Conservation (phyloP, 2,797 vertebrate genomes). For the Fistularia tabacaria region DNA sequence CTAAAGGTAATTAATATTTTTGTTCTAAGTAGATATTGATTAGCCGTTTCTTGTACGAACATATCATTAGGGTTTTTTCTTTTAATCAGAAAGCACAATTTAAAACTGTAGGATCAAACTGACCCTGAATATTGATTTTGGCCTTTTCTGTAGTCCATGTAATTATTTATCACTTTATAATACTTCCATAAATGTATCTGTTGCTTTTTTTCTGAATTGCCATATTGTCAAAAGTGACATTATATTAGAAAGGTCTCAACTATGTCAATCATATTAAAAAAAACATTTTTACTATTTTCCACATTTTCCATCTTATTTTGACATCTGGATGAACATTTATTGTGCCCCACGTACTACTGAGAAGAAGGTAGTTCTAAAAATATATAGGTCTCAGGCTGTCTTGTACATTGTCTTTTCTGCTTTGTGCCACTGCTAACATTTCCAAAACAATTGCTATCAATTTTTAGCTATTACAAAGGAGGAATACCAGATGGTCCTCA, state of each 20-base stretch:
- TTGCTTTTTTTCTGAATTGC: neutral
- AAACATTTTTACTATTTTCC: too few species aligned
- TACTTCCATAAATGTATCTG: neutral
- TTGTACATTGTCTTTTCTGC: neutral
- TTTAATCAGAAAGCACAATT: constrained; percentile 76
- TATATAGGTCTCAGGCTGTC: neutral
- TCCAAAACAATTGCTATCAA: constrained; percentile 1
- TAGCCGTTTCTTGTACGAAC: constrained; percentile 40
- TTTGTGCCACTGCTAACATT: constrained; percentile 2
- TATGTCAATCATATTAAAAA: too few species aligned
- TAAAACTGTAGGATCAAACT: constrained; percentile 75
- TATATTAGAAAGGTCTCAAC: too few species aligned
- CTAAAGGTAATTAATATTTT: constrained; percentile 51
- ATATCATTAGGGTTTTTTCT: constrained; percentile 27
- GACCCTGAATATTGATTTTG: neutral
- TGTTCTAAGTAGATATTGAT: constrained; percentile 33
- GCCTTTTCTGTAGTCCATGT: neutral
- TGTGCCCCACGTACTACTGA: too few species aligned
- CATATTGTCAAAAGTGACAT: neutral
- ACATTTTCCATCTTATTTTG: too few species aligned
- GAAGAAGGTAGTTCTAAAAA: too few species aligned
- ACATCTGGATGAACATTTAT: too few species aligned
- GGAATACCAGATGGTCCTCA: constrained; percentile 59
- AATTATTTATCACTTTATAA: neutral
- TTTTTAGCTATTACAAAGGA: constrained; percentile 12